Base-by-base conservation (phyloP, 1,140 invertebrate genomes). In the Hestina assimilis region DNA sequence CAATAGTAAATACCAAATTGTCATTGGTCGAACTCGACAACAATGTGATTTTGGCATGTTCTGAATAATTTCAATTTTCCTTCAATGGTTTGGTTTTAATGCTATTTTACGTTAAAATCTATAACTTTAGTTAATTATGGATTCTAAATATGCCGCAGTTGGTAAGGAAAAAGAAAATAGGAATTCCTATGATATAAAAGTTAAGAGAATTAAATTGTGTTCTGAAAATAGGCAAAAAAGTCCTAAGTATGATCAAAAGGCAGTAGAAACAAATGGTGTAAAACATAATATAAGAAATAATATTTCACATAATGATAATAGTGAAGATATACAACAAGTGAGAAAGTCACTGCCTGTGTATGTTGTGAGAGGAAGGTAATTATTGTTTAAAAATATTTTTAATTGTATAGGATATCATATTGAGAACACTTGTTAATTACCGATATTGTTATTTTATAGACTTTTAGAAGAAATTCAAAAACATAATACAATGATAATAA, bases 401-500 rank as follows among this genome's bases (percentile, higher is more conserved):
- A 42, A 42, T n/a, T n/a, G n/a, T n/a, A n/a, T n/a, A n/a, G n/a
- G n/a, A n/a, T n/a, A n/a, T n/a, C n/a, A n/a, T n/a, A n/a, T n/a
- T n/a, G n/a, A n/a, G n/a, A n/a, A n/a, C n/a, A n/a, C n/a, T n/a
- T 33, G n/a, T 15, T 15, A 7, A 40, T 24, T 28, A 35, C 28
- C 0, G 12, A 28, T 24, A 11, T 5, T 43, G 11, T 35, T 14
- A 19, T 40, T 38, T 58, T 66, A 28, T 58, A 89, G 87, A 52
- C 62, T 89, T 20, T 53, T 89, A 54, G 85, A 87, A 74, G 89
- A 89, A 66, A 82, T 89, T 53, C 83, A 64, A 35, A 89, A 88
- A 60, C 78, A 85, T 59, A 55, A 69, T 19, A 87, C 83, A 24
- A 87, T 99, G 11, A 99, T 99, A 66, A 95, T 99, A 66, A 97